Evolutionary conservation across 2,797 vertebrate genomes (phyloP).

Genomic region (Macrochelys suwanniensis): DNA sequence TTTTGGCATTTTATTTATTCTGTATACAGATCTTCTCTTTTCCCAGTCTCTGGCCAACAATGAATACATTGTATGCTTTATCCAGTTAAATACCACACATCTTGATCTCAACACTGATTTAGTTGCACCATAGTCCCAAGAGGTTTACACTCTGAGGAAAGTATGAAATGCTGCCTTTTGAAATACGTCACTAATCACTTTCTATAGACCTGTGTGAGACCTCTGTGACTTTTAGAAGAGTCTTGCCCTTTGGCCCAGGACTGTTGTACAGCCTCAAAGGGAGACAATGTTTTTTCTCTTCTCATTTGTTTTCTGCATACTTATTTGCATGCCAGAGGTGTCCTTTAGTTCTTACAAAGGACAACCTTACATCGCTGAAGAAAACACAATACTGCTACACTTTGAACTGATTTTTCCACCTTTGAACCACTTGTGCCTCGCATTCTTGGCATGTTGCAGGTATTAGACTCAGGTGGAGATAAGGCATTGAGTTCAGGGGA

Average conservation of each 20-base stretch:
- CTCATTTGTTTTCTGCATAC: conserved; percentile 24
- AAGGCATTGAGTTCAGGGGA: conserved; percentile 62
- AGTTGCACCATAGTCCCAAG: not conserved
- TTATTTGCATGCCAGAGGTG: conserved; percentile 29
- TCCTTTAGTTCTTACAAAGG: conserved; percentile 16
- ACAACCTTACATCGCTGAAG: conserved; percentile 44
- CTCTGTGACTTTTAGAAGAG: not conserved
- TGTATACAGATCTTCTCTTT: not conserved
- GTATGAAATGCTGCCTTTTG: conserved; percentile 13
- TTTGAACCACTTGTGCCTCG: conserved; percentile 59
- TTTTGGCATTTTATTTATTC: not conserved
- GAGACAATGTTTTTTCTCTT: not conserved
- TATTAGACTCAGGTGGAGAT: conserved; percentile 61
- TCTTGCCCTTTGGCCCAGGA: not conserved
- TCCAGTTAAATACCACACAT: not conserved
- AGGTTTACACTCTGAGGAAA: not conserved
- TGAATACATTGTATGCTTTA: not conserved
- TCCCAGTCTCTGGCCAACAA: not conserved
- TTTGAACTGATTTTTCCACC: conserved; percentile 16
- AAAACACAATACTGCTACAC: conserved; percentile 1
- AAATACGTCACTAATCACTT: conserved; percentile 41
- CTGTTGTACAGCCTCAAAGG: not conserved
- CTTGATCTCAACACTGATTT: not conserved
- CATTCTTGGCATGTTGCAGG: conserved; percentile 56
- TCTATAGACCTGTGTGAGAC: conserved; percentile 28